Evolutionary conservation across 2,797 vertebrate species (phyloP).

Genomic region (Morelia viridis): DNA sequence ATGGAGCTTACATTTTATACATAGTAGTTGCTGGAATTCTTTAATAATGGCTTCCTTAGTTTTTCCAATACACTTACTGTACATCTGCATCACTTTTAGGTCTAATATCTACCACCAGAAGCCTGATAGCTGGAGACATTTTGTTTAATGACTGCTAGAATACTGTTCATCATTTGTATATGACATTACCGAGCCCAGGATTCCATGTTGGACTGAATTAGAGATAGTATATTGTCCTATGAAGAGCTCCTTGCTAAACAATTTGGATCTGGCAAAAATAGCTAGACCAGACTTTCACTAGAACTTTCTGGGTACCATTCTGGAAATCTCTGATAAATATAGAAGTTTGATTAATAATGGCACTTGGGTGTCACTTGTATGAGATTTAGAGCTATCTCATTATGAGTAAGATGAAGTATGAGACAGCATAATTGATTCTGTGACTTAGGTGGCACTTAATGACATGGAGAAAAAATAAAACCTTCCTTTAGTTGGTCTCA

Average conservation of each 20-base stretch:
- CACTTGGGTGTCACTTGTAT: not conserved
- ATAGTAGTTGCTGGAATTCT: not conserved
- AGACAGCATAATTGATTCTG: not conserved
- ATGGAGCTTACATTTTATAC: not conserved
- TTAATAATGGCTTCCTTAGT: not conserved
- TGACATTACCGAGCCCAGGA: not conserved
- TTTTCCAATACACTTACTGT: not conserved
- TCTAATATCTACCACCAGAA: not conserved
- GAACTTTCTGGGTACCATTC: not conserved
- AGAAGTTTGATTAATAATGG: not conserved
- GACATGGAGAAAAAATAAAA: not conserved
- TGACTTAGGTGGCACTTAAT: not conserved
- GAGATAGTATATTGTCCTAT: not conserved
- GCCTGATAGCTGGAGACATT: no score
- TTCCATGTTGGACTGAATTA: not conserved
- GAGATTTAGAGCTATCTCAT: not conserved
- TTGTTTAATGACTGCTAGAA: not conserved
- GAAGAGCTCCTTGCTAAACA: constrained; percentile 18
- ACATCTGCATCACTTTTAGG: not conserved
- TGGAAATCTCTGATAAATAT: not conserved
- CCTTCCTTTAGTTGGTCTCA: not conserved
- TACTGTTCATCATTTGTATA: not conserved
- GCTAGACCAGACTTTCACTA: not conserved
- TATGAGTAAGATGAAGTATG: not conserved
- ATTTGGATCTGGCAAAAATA: constrained; percentile 16